These are phyloP conservation scores for Burhinus bistriatus DNA, from an alignment of 2,113 vertebrate genomes.

Conservation along the genomic window DNA sequence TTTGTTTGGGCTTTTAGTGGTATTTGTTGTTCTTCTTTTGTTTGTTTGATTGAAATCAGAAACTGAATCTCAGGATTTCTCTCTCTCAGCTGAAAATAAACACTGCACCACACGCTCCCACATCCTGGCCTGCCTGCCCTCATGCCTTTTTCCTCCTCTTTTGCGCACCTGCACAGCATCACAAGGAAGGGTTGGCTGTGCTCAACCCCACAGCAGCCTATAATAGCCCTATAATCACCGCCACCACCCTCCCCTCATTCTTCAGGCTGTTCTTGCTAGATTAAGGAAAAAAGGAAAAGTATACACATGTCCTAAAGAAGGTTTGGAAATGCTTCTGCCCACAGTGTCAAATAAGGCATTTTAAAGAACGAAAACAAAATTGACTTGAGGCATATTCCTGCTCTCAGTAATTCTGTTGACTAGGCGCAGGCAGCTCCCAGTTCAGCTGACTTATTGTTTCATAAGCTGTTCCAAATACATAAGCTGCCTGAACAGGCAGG, in stretches of 20 bases:
- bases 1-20: neutral
- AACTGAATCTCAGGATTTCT: neutral
- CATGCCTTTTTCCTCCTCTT: neutral
- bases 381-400: neutral
- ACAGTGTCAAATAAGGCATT: neutral
- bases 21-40: neutral
- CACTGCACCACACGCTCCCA: neutral
- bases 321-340: neutral
- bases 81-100: neutral
- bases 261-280: neutral
- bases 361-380: neutral
- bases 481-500: neutral
- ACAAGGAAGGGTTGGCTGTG: neutral
- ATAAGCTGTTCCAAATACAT: neutral
- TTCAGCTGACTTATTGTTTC: neutral
- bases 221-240: neutral
- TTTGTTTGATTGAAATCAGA: neutral
- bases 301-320: neutral
- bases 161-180: neutral
- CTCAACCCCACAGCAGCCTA: neutral
- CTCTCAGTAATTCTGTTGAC: neutral
- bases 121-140: neutral
- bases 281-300: neutral
- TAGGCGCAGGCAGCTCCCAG: neutral
- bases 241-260: neutral